These are phyloP conservation scores for Stigmatopora nigra DNA, from an alignment of 2,113 vertebrate genomes.

Conservation along the genomic window DNA sequence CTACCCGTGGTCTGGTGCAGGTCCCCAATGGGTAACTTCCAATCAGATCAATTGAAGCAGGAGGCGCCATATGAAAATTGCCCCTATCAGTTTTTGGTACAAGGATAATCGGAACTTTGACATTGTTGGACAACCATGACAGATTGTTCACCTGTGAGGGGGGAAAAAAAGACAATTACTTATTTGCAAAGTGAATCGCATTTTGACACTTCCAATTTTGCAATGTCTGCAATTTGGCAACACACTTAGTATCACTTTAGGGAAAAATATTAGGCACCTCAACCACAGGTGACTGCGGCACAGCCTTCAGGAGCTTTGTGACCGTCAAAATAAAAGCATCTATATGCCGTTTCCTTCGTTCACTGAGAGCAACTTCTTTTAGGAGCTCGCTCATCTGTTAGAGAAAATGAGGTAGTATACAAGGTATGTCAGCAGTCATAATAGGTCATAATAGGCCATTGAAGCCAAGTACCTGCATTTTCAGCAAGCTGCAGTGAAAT, in stretches of 20 bases:
- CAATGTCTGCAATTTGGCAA: background rate
- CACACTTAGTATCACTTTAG: background rate
- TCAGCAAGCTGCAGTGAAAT: constrained; percentile 88
- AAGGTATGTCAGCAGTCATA: background rate
- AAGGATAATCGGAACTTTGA: constrained; percentile 82
- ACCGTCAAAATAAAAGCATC: constrained; percentile 77
- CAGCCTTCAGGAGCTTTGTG: constrained; percentile 65
- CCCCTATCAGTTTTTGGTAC: constrained; percentile 80
- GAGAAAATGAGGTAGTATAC: background rate
- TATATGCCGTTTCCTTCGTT: constrained; percentile 77
- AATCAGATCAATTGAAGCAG: constrained; percentile 76
- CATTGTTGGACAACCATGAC: constrained; percentile 75
- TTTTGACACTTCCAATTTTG: background rate
- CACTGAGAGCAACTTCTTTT: constrained; percentile 84
- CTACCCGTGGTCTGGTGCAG: constrained; percentile 78
- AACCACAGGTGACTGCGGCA: constrained; percentile 71
- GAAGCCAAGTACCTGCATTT: constrained; percentile 76
- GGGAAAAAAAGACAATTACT: background rate
- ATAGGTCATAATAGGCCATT: background rate
- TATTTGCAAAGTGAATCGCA: no score
- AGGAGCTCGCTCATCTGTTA: constrained; percentile 87
- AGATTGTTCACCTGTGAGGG: constrained; percentile 74
- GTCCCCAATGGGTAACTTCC: constrained; percentile 92
- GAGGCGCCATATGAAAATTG: constrained; percentile 80
- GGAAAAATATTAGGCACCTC: constrained; percentile 58